Conservation (phyloP, 2,888 invertebrate genomes). For the Latrodectus elegans region DNA sequence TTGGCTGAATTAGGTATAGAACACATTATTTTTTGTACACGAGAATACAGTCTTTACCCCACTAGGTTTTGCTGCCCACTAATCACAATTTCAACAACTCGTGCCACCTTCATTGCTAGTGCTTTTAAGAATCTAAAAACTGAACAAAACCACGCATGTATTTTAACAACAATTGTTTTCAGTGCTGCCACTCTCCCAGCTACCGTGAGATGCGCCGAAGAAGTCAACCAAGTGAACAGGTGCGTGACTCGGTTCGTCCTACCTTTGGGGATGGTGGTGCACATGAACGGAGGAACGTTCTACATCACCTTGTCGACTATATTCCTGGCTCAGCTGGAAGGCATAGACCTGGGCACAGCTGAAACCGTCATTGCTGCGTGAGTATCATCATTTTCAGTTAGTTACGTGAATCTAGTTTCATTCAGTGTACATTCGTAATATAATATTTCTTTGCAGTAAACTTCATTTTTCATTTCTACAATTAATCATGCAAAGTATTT, state of each 20-base stretch:
- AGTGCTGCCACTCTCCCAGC: constrained; percentile 68
- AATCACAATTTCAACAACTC: too few species aligned
- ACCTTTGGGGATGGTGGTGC: constrained; percentile 70
- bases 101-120: too few species aligned
- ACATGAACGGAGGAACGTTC: constrained; percentile 71
- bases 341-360: constrained; percentile 30
- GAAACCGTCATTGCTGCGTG: constrained; percentile 37
- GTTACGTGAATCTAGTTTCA: too few species aligned
- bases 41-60: too few species aligned
- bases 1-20: too few species aligned
- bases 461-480: too few species aligned
- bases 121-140: too few species aligned
- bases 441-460: too few species aligned
- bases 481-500: too few species aligned
- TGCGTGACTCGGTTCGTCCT: constrained; percentile 70
- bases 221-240: constrained; percentile 66
- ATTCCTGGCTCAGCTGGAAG: constrained; percentile 65
- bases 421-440: background rate
- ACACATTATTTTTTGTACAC: too few species aligned
- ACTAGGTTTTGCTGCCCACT: too few species aligned
- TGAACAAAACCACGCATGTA: background rate
- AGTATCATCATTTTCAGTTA: background rate
- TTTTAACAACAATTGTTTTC: background rate
- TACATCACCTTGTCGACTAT: constrained; percentile 52
- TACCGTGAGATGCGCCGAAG: constrained; percentile 69